These are phyloP conservation scores for Tetrapedia diversipes DNA, from an alignment of 2,888 invertebrate species.

Conservation along the genomic window DNA sequence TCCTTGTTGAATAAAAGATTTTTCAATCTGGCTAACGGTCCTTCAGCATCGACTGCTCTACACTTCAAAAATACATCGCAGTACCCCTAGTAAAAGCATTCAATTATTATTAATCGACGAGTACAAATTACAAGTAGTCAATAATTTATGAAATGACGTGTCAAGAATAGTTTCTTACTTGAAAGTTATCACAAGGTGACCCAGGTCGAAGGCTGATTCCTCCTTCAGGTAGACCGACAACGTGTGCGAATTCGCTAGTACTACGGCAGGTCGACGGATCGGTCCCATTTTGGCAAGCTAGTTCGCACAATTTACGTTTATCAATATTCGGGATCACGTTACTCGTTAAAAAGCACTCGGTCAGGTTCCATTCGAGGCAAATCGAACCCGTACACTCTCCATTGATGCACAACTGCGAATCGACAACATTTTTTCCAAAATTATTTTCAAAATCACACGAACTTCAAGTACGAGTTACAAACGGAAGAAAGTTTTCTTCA, in stretches of 20 bases:
- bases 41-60: conserved; percentile 99
- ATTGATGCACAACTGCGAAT: conserved; percentile 89
- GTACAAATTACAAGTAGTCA: no score
- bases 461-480: background rate
- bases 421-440: no score
- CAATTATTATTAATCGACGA: background rate
- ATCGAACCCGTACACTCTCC: conserved; percentile 98
- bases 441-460: background rate
- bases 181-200: conserved; percentile 99
- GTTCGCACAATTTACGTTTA: conserved; percentile 95
- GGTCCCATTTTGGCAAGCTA: conserved; percentile 96
- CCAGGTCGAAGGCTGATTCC: conserved; percentile 96
- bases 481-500: conserved; percentile 75
- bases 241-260: conserved; percentile 92
- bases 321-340: conserved; percentile 89
- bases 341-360: conserved; percentile 96
- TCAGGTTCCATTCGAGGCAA: conserved; percentile 96
- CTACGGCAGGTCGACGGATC: conserved; percentile 90
- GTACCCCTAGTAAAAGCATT: conserved; percentile 88
- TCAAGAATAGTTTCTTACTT: conserved; percentile 84
- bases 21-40: conserved; percentile 97
- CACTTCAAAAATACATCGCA: conserved; percentile 99
- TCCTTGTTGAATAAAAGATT: conserved; percentile 96
- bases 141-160: background rate
- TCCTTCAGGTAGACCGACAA: conserved; percentile 89